These are phyloP conservation scores for Etheostoma perlongum DNA, from an alignment of 2,797 vertebrate genomes.

Conservation along the genomic window DNA sequence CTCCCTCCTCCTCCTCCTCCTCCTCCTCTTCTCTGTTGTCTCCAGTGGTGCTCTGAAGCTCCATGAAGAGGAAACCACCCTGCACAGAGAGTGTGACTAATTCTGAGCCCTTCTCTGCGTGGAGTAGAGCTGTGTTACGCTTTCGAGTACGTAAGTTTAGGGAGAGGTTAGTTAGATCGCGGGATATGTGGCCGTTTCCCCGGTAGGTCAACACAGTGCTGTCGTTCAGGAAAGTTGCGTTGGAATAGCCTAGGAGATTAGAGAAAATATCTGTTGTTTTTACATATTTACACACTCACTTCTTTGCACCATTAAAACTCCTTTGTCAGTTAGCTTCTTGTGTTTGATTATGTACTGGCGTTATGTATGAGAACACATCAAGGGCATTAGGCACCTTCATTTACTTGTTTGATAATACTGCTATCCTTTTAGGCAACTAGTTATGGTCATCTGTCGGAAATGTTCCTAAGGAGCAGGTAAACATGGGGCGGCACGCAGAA, in stretches of 20 bases:
- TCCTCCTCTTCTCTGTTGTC: constrained; percentile 20
- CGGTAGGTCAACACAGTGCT: constrained; percentile 84
- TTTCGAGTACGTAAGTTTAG: constrained; percentile 89
- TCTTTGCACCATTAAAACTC: neutral
- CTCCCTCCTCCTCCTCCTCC: constrained; percentile 19
- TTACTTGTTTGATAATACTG: neutral
- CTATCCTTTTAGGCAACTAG: neutral
- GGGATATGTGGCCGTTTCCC: constrained; percentile 88
- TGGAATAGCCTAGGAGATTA: constrained; percentile 85
- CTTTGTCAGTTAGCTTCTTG: neutral
- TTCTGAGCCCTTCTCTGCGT: constrained; percentile 85
- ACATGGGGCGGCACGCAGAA: constrained; percentile 17
- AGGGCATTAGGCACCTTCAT: neutral
- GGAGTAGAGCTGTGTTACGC: constrained; percentile 82
- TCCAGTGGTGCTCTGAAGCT: constrained; percentile 82
- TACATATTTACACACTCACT: constrained; percentile 1
- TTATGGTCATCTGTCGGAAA: neutral
- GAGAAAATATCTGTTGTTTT: constrained; percentile 1
- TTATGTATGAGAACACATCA: neutral
- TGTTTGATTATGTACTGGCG: neutral
- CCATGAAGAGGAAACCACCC: constrained; percentile 86
- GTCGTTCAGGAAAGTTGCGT: constrained; percentile 87
- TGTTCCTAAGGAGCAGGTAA: neutral
- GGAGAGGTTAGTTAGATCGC: constrained; percentile 87
- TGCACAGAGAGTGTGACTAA: constrained; percentile 87